Evolutionary conservation across 2,797 vertebrate species (phyloP).

Genomic region (Catamblyrhynchus diadema): DNA sequence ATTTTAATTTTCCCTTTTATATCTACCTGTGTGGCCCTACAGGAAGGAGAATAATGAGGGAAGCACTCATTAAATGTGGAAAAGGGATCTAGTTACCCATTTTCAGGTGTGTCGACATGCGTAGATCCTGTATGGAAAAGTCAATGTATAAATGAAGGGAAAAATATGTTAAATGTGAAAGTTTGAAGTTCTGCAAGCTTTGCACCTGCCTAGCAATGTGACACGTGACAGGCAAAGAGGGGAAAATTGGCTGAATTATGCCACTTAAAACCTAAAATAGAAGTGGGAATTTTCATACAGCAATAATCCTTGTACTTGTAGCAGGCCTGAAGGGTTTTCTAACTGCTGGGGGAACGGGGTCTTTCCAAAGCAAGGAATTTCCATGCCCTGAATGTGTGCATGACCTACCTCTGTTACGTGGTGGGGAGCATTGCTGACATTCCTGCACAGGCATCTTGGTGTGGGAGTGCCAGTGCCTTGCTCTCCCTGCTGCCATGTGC

Average conservation of each 20-base stretch:
- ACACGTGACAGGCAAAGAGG: not conserved
- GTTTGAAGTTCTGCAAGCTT: conserved; percentile 7
- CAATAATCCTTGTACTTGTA: not conserved
- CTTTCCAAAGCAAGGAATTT: not conserved
- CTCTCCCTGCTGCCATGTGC: not conserved
- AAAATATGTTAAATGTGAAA: conserved; percentile 9
- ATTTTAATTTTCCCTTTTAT: conserved; percentile 65
- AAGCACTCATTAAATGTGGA: conserved; percentile 59
- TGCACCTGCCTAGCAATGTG: conserved; percentile 16
- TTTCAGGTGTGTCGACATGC: conserved; percentile 40
- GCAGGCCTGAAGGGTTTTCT: not conserved
- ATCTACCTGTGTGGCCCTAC: conserved; percentile 64
- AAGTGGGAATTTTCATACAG: not conserved
- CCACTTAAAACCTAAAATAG: not conserved
- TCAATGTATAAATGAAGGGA: not conserved
- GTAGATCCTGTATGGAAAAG: conserved; percentile 37
- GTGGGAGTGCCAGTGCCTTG: not conserved
- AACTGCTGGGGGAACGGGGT: rapidly evolving
- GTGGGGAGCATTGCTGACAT: not conserved
- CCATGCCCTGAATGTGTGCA: rapidly evolving
- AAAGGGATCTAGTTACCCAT: conserved; percentile 47
- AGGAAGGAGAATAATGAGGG: conserved; percentile 56
- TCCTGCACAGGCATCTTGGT: not conserved
- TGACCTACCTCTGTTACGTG: not conserved
- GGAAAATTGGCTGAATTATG: not conserved